Evolutionary conservation across 2,888 invertebrate species (phyloP), one percentile per base, ranked within the genome.

Genomic region (Hirtodrosophila duncani): DNA sequence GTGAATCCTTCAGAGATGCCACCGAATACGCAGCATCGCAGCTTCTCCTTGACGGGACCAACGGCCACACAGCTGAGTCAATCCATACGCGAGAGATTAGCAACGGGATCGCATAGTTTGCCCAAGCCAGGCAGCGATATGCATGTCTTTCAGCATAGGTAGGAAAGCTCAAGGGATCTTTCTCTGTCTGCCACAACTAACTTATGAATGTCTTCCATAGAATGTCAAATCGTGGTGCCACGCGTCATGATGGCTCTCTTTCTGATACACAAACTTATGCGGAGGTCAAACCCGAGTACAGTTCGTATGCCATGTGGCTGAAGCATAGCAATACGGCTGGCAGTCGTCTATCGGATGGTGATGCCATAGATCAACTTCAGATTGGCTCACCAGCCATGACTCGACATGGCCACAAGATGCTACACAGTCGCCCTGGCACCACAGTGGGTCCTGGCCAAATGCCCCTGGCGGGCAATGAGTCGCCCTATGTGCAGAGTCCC

Each of bases 31-130:
- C 93, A 93, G 65, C 94, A 93, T 78, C 94, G 95, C 84, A 94
- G 95, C 43, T 94, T 93, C 86, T 95, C 94, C 1, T 87, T 95
- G 67, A 94, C 94, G 3, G 94, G 95, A 10, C 92, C 94, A 16
- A 92, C 94, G 8, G 95, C 95, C 3, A 93, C 93, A 39, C 95
- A 96, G 84, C 88, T 96, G 33, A 95, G 95, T 10, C 95, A 95
- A 64, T 94, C 94, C 31, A 94, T 96, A 1, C 88, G 95, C 5
- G 95, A 96, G 84, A 89, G 95, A 39, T 88, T 95, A 36, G 90
- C 92, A 86, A 91, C 94, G 52, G 95, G 95, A n/a, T 94, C 95
- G 0, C 95, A 95, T 84, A 94, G 94, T 71, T 86, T 95, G 53
- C 95, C 95, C 0, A 95, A 95, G 84, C 91, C 92, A 3, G 91